Evolutionary conservation across 2,113 vertebrate species (phyloP), one percentile per base, ranked within the genome.

Genomic region (Saimiri boliviensis): DNA sequence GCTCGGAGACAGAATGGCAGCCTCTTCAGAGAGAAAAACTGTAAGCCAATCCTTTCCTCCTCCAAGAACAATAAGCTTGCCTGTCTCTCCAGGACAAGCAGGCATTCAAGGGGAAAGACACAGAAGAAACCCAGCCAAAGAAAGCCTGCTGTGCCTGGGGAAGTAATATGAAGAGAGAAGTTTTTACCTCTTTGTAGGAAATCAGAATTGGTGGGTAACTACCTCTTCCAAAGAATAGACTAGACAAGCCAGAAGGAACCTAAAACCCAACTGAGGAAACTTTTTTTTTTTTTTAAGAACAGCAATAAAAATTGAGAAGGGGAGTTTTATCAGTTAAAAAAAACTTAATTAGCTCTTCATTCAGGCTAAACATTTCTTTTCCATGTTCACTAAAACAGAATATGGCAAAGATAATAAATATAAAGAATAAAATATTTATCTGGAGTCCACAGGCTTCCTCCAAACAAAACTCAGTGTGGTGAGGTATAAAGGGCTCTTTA

Each of bases 371-470:
- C 8, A 8, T 27, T 94, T 93, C 47, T 83, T 96, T 96, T 87
- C 81, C 77, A 85, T 54, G 85, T 82, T 85, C 92, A 87, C 81
- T 92, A 93, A 97, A 86, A 92, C 32, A 95, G 87, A 95, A 93
- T 47, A 90, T 70, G 45, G 56, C 52, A 95, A 93, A 97, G 70
- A 95, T 63, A 92, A 94, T 79, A 92, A 96, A 94, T 91, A 70
- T 58, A 66, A 80, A 92, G 92, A 92, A 96, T 37, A 80, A 90
- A 70, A 56, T 35, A 54, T 92, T 93, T 96, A 94, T 92, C 87
- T 87, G 63, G 30, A 94, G 68, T 49, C 80, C 84, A 54, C 52
- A 70, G 71, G 20, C 52, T 87, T 94, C 71, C 66, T 82, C 85
- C 82, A 93, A 82, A 79, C 49, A 45, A n/a, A 94, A 56, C 68